These are phyloP conservation scores for Cheilinus undulatus DNA, from an alignment of 2,113 vertebrate species.

Conservation along the genomic window DNA sequence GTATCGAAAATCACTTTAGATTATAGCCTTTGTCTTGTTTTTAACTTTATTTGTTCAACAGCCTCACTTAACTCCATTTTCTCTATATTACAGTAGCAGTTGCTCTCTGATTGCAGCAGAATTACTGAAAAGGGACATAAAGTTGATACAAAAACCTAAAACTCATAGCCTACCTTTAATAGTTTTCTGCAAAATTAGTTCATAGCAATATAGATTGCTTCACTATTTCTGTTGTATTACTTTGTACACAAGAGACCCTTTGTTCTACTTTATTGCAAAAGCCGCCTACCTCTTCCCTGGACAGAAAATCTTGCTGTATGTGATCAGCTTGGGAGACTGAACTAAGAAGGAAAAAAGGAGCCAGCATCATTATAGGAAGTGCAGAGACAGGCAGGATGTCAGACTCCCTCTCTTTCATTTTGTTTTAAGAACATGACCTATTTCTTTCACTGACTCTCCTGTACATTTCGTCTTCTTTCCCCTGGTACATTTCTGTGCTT, in stretches of 20 bases:
- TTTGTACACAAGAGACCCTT: conserved; percentile 36
- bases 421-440: conserved; percentile 75
- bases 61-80: too few relatives aligned
- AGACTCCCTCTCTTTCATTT: conserved; percentile 55
- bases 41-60: too few relatives aligned
- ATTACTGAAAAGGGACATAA: not conserved
- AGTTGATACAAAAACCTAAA: conserved; percentile 9
- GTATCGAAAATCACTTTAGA: too few relatives aligned
- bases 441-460: conserved; percentile 69
- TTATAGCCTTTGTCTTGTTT: too few relatives aligned
- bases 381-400: conserved; percentile 52
- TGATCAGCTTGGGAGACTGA: conserved; percentile 26
- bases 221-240: conserved; percentile 37
- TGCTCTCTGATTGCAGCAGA: conserved; percentile 4
- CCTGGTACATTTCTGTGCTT: conserved; percentile 64
- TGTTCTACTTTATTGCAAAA: conserved; percentile 42
- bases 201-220: conserved; percentile 48
- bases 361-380: conserved; percentile 49
- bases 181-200: conserved; percentile 43
- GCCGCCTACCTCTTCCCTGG: conserved; percentile 5
- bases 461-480: conserved; percentile 61
- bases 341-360: conserved; percentile 1
- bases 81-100: conserved; percentile 18
- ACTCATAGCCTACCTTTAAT: conserved; percentile 23
- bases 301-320: conserved; percentile 22